Conservation (phyloP, 2,113 vertebrate species). For the Scatophagus argus region DNA sequence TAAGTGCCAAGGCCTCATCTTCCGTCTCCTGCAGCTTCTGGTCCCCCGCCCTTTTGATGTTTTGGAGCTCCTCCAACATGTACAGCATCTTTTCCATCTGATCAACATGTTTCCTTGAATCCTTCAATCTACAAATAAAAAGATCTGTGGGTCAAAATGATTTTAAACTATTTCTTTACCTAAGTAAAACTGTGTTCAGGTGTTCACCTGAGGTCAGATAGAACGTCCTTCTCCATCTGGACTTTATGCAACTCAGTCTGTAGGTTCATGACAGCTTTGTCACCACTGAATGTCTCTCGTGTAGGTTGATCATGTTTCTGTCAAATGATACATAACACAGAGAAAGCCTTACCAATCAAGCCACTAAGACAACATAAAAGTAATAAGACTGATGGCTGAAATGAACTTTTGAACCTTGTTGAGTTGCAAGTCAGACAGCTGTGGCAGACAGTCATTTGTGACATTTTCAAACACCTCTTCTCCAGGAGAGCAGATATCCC, state of each 20-base stretch:
- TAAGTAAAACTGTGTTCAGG: not conserved
- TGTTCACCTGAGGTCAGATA: constrained; percentile 84
- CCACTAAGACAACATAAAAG: not conserved
- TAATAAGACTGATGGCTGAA: not conserved
- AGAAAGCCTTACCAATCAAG: not conserved
- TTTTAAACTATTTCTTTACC: not conserved
- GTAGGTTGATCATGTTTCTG: constrained; percentile 77
- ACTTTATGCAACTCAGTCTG: constrained; percentile 82
- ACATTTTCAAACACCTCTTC: constrained; percentile 70
- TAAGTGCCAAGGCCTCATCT: constrained; percentile 72
- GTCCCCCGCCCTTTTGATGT: constrained; percentile 73
- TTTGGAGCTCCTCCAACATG: constrained; percentile 83
- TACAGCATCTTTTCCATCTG: constrained; percentile 82
- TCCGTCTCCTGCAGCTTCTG: constrained; percentile 82
- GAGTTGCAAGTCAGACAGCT: constrained; percentile 76
- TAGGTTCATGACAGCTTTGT: constrained; percentile 77
- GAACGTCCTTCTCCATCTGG: constrained; percentile 79
- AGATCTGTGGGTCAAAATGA: constrained; percentile 35
- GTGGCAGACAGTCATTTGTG: constrained; percentile 76
- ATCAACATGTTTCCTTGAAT: constrained; percentile 80
- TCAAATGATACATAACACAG: not conserved
- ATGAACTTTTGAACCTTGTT: constrained; percentile 74
- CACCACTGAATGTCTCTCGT: constrained; percentile 74
- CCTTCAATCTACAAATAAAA: constrained; percentile 78
- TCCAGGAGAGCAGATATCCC: constrained; percentile 36